Evolutionary conservation across 2,797 vertebrate species (phyloP).

Genomic region (Paramormyrops hopkinsi): DNA sequence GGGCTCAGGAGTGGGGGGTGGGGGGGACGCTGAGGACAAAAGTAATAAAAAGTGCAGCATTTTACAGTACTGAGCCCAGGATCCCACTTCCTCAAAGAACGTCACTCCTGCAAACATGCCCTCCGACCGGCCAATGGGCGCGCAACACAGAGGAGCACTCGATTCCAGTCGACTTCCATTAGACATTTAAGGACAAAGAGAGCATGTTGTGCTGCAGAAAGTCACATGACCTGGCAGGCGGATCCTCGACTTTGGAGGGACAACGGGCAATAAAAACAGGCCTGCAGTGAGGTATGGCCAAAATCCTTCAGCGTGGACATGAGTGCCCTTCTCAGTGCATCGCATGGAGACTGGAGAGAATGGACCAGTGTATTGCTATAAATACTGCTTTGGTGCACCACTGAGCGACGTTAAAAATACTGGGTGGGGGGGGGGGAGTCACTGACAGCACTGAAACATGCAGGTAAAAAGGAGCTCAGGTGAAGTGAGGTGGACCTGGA

Average conservation of each 20-base stretch:
- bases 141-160: background rate
- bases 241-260: background rate
- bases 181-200: background rate
- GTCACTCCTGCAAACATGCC: background rate
- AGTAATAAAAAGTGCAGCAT: background rate
- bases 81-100: background rate
- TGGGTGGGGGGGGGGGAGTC: too few species aligned
- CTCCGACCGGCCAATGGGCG: background rate
- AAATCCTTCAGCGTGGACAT: slow-evolving; percentile 17
- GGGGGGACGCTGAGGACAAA: background rate
- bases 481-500: background rate
- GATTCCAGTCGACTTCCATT: background rate
- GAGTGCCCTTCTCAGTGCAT: slow-evolving; percentile 8
- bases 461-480: background rate
- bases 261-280: background rate
- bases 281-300: slow-evolving; percentile 18
- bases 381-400: slow-evolving; percentile 24
- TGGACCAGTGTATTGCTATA: background rate
- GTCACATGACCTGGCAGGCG: background rate
- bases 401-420: background rate
- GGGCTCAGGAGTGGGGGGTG: background rate
- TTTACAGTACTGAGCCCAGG: background rate
- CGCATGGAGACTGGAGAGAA: background rate
- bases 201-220: background rate
- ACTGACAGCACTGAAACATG: background rate